Evolutionary conservation across 2,113 vertebrate genomes (phyloP).

Genomic region (Aspidoscelis tigris): DNA sequence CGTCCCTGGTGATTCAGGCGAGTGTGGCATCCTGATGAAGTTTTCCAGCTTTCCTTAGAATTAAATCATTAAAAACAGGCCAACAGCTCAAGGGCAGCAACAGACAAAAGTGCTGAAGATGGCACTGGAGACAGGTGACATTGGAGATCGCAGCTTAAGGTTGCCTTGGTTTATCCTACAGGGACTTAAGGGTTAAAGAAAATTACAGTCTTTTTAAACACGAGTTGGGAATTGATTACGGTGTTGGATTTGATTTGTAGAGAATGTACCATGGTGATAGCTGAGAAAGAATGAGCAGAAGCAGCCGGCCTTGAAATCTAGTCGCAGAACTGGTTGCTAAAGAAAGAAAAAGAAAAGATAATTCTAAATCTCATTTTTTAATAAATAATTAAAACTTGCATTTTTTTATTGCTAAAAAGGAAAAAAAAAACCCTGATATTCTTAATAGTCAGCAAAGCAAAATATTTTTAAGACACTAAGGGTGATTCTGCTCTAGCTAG

Average conservation of each 20-base stretch:
- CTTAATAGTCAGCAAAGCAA: too few species aligned
- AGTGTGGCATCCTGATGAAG: slow-evolving; percentile 4
- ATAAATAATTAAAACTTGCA: background rate
- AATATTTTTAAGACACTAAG: too few species aligned
- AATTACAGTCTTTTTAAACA: slow-evolving; percentile 71
- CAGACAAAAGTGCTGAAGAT: background rate
- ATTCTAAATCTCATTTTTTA: background rate
- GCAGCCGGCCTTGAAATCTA: slow-evolving; percentile 52
- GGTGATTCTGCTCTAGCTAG: too few species aligned
- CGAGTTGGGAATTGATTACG: slow-evolving; percentile 64
- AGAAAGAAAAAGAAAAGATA: slow-evolving; percentile 38
- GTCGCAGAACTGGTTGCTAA: slow-evolving; percentile 78
- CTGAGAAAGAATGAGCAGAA: slow-evolving; percentile 70
- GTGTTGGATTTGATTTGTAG: slow-evolving; percentile 66
- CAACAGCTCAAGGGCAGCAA: background rate
- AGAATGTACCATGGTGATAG: slow-evolving; percentile 72
- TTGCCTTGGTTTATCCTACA: slow-evolving; percentile 73
- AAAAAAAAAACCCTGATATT: too few species aligned
- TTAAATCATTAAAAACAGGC: background rate
- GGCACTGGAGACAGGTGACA: background rate
- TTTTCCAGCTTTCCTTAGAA: background rate
- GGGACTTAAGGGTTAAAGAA: slow-evolving; percentile 54
- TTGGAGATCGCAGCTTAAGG: slow-evolving; percentile 43
- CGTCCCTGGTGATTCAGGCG: slow-evolving; percentile 11
- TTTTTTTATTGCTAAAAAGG: background rate